These are phyloP conservation scores for Zygothrica quintamaculata DNA, from an alignment of 2,888 invertebrate genomes.

Conservation along the genomic window DNA sequence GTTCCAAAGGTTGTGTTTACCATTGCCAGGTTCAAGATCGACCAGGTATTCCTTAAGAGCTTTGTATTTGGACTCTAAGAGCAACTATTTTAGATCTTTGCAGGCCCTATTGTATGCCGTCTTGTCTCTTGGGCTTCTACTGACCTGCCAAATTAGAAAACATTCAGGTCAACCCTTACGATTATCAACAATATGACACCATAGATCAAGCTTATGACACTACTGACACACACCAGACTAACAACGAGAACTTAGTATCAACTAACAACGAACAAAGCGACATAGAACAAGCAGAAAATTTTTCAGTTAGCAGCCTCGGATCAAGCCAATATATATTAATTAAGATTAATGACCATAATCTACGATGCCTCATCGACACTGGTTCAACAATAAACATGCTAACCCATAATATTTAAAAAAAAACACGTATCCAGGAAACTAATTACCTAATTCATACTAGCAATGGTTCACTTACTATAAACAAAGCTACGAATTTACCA, in stretches of 20 bases:
- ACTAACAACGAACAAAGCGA: constrained; percentile 2
- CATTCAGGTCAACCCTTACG: too few relatives aligned
- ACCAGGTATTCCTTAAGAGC: too few relatives aligned
- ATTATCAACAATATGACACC: too few relatives aligned
- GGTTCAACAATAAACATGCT: constrained; percentile 23
- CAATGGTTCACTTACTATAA: constrained; percentile 19
- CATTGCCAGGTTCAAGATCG: too few relatives aligned
- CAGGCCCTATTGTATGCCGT: too few relatives aligned
- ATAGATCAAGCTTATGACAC: too few relatives aligned
- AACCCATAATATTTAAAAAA: constrained; percentile 8
- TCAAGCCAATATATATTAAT: constrained; percentile 14
- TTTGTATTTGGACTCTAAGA: too few relatives aligned
- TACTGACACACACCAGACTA: neutral
- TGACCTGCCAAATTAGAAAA: too few relatives aligned
- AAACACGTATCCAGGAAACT: constrained; percentile 14
- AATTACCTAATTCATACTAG: constrained; percentile 18
- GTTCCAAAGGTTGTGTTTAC: too few relatives aligned
- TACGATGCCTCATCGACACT: constrained; percentile 17
- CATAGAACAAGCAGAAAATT: constrained; percentile 3
- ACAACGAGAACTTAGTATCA: constrained; percentile 2
- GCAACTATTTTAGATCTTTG: too few relatives aligned
- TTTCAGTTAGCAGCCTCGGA: constrained; percentile 15
- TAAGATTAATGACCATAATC: constrained; percentile 2
- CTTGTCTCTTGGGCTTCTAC: too few relatives aligned
- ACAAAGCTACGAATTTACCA: constrained; percentile 11